These are phyloP conservation scores for Silurus asotus DNA, from an alignment of 2,113 vertebrate genomes.

Conservation along the genomic window DNA sequence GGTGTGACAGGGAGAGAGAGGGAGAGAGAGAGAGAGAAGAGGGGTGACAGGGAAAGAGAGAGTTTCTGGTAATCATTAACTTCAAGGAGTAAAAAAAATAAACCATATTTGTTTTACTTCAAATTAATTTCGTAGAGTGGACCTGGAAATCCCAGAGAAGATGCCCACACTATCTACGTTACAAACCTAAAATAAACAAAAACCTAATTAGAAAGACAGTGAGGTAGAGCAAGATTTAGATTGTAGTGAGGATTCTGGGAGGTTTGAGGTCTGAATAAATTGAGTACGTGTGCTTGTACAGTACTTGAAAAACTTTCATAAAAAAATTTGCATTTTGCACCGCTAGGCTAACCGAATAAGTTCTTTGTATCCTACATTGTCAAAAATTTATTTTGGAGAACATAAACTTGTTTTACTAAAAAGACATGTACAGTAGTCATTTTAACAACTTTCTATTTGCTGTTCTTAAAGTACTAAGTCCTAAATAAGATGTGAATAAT, in stretches of 20 bases:
- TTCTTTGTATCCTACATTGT: background rate
- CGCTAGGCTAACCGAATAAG: background rate
- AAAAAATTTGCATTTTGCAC: background rate
- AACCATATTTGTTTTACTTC: background rate
- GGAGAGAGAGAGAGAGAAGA: too few species aligned
- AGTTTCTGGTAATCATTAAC: background rate
- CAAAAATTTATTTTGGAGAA: background rate
- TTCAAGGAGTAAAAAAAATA: background rate
- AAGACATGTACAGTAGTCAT: background rate
- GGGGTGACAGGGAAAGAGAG: too few species aligned
- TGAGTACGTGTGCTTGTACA: background rate
- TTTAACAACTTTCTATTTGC: too few species aligned
- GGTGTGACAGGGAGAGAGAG: too few species aligned
- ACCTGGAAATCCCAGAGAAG: background rate
- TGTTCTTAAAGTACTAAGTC: too few species aligned
- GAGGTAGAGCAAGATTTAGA: too few species aligned
- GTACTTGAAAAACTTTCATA: too few species aligned
- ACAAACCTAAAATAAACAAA: too few species aligned
- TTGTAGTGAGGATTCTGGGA: background rate
- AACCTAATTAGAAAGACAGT: too few species aligned
- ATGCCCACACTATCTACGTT: background rate
- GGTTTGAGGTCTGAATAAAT: background rate
- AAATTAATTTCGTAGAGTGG: background rate
- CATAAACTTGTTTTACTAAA: background rate
- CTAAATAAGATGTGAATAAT: too few species aligned